These are phyloP conservation scores for Penaeus chinensis DNA, from an alignment of 1,140 invertebrate genomes.

Conservation along the genomic window DNA sequence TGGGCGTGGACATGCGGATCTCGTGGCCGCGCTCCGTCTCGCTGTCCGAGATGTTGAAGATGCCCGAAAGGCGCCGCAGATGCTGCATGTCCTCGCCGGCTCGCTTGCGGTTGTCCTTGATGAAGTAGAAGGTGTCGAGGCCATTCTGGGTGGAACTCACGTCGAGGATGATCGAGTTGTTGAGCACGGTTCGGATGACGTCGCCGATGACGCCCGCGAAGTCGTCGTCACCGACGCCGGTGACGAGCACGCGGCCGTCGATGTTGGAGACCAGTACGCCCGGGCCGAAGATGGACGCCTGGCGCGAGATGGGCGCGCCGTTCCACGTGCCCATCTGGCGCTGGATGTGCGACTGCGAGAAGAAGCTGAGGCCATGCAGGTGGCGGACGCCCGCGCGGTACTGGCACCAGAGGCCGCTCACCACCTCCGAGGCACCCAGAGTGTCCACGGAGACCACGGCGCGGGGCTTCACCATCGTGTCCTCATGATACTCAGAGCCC, in stretches of 20 bases:
- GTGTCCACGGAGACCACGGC: constrained; percentile 50
- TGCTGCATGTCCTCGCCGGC: constrained; percentile 73
- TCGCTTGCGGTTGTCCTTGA: constrained; percentile 51
- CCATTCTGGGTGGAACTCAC: constrained; percentile 83
- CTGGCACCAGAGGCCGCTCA: constrained; percentile 62
- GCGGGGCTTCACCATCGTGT: constrained; percentile 48
- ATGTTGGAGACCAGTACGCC: constrained; percentile 59
- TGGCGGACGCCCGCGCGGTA: constrained; percentile 57
- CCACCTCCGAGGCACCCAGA: constrained; percentile 57
- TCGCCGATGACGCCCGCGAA: constrained; percentile 89
- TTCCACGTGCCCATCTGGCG: constrained; percentile 48
- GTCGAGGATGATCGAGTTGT: constrained; percentile 90
- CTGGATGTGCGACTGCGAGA: constrained; percentile 61
- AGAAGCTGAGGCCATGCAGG: constrained; percentile 62
- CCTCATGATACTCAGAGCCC: constrained; percentile 61
- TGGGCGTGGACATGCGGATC: constrained; percentile 84
- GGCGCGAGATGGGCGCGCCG: constrained; percentile 65
- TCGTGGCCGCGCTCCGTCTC: constrained; percentile 74
- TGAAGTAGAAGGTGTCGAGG: constrained; percentile 69
- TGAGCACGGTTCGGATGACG: constrained; percentile 92
- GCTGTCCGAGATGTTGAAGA: constrained; percentile 87
- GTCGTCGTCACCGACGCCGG: constrained; percentile 76
- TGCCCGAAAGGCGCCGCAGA: constrained; percentile 79
- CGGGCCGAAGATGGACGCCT: constrained; percentile 81
- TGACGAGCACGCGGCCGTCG: constrained; percentile 75